Conservation (phyloP, 2,888 invertebrate genomes). For the Buathra laborator region DNA sequence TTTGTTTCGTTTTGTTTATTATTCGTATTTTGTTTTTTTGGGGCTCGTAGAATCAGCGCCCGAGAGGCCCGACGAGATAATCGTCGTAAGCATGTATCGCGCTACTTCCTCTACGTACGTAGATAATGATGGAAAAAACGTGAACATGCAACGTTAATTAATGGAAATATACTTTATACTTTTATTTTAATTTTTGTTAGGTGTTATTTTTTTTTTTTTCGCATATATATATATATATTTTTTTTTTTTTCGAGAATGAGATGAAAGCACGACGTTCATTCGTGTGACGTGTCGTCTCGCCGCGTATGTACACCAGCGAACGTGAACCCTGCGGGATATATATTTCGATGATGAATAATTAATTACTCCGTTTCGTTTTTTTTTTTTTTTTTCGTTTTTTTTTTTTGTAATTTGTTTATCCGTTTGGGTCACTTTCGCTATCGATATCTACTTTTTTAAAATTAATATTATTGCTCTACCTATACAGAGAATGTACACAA, state of each 20-base stretch:
- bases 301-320: slow-evolving; percentile 51
- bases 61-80: slow-evolving; percentile 67
- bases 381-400: slow-evolving; percentile 24
- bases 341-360: slow-evolving; percentile 21
- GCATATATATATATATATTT: neutral
- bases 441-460: slow-evolving; percentile 56
- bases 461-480: slow-evolving; percentile 74
- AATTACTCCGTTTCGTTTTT: neutral
- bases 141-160: slow-evolving; percentile 69
- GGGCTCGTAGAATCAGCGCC: slow-evolving; percentile 54
- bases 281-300: slow-evolving; percentile 47
- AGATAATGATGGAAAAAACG: slow-evolving; percentile 75
- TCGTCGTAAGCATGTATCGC: slow-evolving; percentile 66
- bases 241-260: slow-evolving; percentile 42
- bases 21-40: slow-evolving; percentile 27
- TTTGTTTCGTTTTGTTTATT: slow-evolving; percentile 28
- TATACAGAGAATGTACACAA: slow-evolving; percentile 82
- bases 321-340: slow-evolving; percentile 19
- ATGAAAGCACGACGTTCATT: slow-evolving; percentile 53
- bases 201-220: slow-evolving; percentile 52
- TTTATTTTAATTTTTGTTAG: slow-evolving; percentile 34
- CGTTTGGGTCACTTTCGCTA: slow-evolving; percentile 59
- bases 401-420: slow-evolving; percentile 12
- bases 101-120: slow-evolving; percentile 74
- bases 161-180: slow-evolving; percentile 66